A percentile compares a stretch with the other conserved stretches of the same genome.
phyloP scores from a whole-genome alignment of 2,888 invertebrate species.

The Charanyca ferruginea region DNA sequence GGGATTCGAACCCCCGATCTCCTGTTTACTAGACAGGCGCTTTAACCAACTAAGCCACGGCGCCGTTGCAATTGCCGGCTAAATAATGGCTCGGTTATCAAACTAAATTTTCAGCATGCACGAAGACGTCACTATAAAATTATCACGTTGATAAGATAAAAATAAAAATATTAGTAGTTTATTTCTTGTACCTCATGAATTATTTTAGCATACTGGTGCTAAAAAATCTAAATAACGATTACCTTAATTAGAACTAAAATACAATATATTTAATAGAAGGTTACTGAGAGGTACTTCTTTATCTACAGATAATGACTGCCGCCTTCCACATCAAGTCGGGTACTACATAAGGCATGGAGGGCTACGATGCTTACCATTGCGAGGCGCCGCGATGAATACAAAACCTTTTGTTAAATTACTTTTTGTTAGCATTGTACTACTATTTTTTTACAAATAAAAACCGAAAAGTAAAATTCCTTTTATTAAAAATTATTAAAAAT shows the following conservation, averaged over 20 bases:
- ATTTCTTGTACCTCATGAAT: not conserved
- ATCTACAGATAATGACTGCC: slow-evolving; percentile 92
- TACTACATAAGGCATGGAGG: slow-evolving; percentile 88
- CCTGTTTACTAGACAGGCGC: slow-evolving; percentile 91
- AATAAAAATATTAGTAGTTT: not conserved
- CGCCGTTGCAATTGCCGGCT: slow-evolving; percentile 71
- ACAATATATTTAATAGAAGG: not conserved
- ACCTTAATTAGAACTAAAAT: not conserved
- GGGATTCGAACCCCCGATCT: slow-evolving; percentile 91
- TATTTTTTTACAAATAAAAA: slow-evolving; percentile 66
- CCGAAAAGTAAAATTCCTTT: slow-evolving; percentile 56
- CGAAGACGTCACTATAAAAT: not conserved
- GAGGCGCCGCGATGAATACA: slow-evolving; percentile 69
- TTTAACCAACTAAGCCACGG: slow-evolving; percentile 92
- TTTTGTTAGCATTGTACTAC: slow-evolving; percentile 59
- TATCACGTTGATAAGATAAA: not conserved
- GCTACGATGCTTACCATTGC: slow-evolving; percentile 84
- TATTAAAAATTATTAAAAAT: slow-evolving; percentile 40
- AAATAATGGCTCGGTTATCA: slow-evolving; percentile 70
- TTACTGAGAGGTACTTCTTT: slow-evolving; percentile 9
- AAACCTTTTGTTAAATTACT: slow-evolving; percentile 30
- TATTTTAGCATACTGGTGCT: too few species aligned
- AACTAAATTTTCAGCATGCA: slow-evolving; percentile 14
- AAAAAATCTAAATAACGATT: not conserved
- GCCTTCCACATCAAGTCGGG: slow-evolving; percentile 92